Percentiles rank a stretch among this genome's conserved stretches.
Conservation (phyloP, 2,113 vertebrate genomes). For the Perca flavescens region DNA sequence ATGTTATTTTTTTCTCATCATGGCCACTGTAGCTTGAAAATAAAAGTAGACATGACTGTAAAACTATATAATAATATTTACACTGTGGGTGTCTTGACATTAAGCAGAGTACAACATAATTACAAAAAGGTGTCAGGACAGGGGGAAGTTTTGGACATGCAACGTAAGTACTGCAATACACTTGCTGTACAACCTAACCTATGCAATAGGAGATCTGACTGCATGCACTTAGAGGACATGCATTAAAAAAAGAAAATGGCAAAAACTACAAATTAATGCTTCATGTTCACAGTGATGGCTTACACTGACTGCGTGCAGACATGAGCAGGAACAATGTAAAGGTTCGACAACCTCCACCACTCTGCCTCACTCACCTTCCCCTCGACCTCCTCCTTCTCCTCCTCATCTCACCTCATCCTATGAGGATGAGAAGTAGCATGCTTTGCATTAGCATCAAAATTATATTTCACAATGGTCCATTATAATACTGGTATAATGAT, state of each 20-base stretch:
- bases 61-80: not conserved
- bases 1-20: not conserved
- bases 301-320: not conserved
- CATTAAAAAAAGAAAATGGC: not conserved
- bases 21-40: not conserved
- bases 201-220: not conserved
- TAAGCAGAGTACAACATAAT: not conserved
- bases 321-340: constrained; percentile 13
- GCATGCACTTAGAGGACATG: not conserved
- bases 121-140: not conserved
- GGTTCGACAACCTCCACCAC: constrained; percentile 1
- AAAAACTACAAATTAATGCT: not conserved
- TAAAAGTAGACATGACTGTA: not conserved
- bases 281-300: constrained; percentile 16
- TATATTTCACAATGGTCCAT: not conserved
- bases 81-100: not conserved
- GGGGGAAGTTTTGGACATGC: not conserved
- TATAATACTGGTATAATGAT: constrained; percentile 9
- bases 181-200: not conserved
- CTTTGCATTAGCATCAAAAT: constrained; percentile 18
- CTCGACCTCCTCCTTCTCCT: not conserved
- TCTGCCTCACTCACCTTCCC: constrained; percentile 31
- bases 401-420: constrained; percentile 21
- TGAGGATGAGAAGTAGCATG: not conserved
- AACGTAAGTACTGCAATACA: not conserved